Base-by-base conservation (phyloP, 2,888 invertebrate species). In the Morpho achilles region DNA sequence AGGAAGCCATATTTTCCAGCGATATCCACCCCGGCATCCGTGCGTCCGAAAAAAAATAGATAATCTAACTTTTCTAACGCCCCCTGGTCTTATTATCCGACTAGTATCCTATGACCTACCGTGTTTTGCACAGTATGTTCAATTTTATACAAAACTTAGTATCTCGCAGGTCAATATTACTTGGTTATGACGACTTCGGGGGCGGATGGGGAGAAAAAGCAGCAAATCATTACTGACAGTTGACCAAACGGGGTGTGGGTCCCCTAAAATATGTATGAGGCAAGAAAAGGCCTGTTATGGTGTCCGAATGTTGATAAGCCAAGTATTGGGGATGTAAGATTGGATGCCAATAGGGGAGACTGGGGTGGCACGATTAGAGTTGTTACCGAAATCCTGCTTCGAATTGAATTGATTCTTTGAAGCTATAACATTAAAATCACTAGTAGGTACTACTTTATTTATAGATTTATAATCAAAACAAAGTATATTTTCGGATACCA, bases 151-250 rank as follows among this genome's bases (percentile, higher is more conserved):
- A 53, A 58, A 54, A 49, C 48, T 46, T 9, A 47, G 22, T 43
- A 43, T 52, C 56, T 55, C 39, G 46, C 4, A 64, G 80, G 61
- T 79, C 76, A 60, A 46, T 6, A 1, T 66, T 68, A 57, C 59
- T 50, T 80, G 77, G 85, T 61, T 58, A 50, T 48, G 59, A 59
- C 70, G 58, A 68, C 53, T 63, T 71, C 70, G 88, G 81, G 87
- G 89, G 89, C 85, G 89, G 81, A 76, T 65, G 76, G 82, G 79
- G 84, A 70, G 84, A 82, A 80, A 82, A 74, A 76, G 81, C 80
- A 85, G 89, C 90, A 90, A 90, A 90, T 90, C 90, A 90, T 90
- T 89, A 87, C 87, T 90, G 90, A 90, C 90, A 90, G 90, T 88
- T 90, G 90, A 90, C 90, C 90, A 89, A 80, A 83, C 80, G 84